phyloP scores from a whole-genome alignment of 1,140 invertebrate species.

The Frieseomelitta varia region DNA sequence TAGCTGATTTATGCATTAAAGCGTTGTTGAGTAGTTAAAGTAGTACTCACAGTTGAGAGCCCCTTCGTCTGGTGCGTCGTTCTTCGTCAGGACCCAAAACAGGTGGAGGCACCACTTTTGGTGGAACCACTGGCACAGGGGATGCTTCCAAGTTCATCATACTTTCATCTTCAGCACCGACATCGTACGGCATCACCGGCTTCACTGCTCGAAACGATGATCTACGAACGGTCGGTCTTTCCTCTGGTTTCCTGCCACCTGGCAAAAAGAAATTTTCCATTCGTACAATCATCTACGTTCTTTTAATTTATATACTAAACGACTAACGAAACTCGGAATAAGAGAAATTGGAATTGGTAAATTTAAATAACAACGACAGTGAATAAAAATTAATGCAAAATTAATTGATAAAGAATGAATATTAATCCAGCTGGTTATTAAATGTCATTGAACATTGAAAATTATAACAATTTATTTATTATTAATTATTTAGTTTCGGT shows the following conservation, averaged over 20 bases:
- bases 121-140: slow-evolving; percentile 78
- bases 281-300: not conserved
- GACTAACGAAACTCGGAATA: too few relatives aligned
- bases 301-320: not conserved
- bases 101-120: slow-evolving; percentile 80
- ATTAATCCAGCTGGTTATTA: too few relatives aligned
- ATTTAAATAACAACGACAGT: too few relatives aligned
- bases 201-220: slow-evolving; percentile 86
- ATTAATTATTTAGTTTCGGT: too few relatives aligned
- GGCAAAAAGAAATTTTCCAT: slow-evolving; percentile 19
- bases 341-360: too few relatives aligned
- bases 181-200: slow-evolving; percentile 76
- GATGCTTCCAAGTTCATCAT: slow-evolving; percentile 82
- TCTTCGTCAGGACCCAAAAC: slow-evolving; percentile 87
- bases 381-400: too few relatives aligned
- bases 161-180: slow-evolving; percentile 80
- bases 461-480: too few relatives aligned
- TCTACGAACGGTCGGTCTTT: slow-evolving; percentile 82
- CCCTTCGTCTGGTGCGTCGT: slow-evolving; percentile 87
- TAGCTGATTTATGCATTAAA: not conserved
- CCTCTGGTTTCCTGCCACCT: slow-evolving; percentile 75
- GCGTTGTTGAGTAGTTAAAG: not conserved
- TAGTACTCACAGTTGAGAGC: slow-evolving; percentile 89
- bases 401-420: too few relatives aligned
- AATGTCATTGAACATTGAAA: too few relatives aligned